Base-by-base conservation (phyloP, 2,888 invertebrate genomes). In the Philereme transversata region DNA sequence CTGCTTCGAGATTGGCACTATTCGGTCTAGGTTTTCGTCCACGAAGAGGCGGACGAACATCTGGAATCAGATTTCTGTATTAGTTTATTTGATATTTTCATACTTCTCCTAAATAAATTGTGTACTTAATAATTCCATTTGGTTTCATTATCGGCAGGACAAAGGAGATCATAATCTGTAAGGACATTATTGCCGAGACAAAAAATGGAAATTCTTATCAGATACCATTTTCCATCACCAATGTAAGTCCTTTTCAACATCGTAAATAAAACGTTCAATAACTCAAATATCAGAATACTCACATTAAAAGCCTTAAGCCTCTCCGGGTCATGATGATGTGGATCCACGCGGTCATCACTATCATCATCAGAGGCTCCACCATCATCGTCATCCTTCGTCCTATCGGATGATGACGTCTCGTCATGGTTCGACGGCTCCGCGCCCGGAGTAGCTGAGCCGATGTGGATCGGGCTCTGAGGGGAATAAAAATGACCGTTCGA, bases 41-140 rank as follows among this genome's bases (percentile, higher is more conserved):
- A 99, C 99, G 90, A 99, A 99, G 64, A 99, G 93, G 46, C 99
- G 95, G 65, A 99, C 98, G 88, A 99, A 99, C 99, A 99, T 99
- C 99, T 99, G 93, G 52, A 93, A 88, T 48, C 43, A 43, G 10
- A 22, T 22, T 22, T 22, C 22, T 22, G 22, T 22, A 22, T 22
- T 22, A 22, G 22, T 22, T 22, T 22, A 22, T 22, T 22, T 22
- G 22, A 22, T 22, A 22, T 22, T 22, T 22, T 22, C 1, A 3
- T 22, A 3, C 3, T 2, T 22, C 22, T 22, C 1, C 22, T 22
- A 22, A 22, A 22, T 22, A 22, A 22, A 22, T 22, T 2, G n/a
- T n/a, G n/a, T n/a, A 22, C 22, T 22, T 22, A 22, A 22, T 22
- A 22, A 22, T 22, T 22, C 22, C 22, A 2, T 22, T 22, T 22